phyloP scores from a whole-genome alignment of 2,113 vertebrate genomes.

The Antidorcas marsupialis region DNA sequence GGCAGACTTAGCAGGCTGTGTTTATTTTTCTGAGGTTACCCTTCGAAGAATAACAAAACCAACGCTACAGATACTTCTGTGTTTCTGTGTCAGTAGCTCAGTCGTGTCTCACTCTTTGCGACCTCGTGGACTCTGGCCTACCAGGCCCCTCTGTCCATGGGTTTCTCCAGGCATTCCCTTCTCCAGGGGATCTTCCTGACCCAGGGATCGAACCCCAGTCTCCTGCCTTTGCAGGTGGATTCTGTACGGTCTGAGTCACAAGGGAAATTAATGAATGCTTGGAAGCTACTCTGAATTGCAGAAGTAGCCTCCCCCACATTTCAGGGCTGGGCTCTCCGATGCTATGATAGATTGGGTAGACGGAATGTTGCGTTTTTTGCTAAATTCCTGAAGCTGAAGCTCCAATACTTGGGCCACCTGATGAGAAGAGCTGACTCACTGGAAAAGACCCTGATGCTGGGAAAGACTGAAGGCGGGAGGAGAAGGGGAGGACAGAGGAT shows the following conservation, averaged over 20 bases:
- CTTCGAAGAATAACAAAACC: background rate
- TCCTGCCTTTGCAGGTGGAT: background rate
- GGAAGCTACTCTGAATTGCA: background rate
- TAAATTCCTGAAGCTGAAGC: background rate
- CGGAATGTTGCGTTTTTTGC: fast-evolving
- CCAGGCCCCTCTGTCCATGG: background rate
- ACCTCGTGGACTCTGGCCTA: background rate
- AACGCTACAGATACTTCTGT: fast-evolving
- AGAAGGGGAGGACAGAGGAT: background rate
- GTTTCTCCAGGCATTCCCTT: background rate
- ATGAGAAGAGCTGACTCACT: background rate
- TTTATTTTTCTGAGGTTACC: fast-evolving
- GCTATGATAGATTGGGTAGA: fast-evolving
- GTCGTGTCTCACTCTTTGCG: background rate
- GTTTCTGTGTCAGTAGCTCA: background rate
- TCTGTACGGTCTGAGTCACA: background rate
- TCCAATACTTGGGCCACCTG: background rate
- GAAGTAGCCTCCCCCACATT: fast-evolving
- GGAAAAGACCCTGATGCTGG: background rate
- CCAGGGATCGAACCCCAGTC: background rate
- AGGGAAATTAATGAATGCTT: background rate
- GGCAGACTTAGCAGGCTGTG: too few species aligned
- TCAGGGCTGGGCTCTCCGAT: fast-evolving
- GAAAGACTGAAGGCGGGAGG: background rate
- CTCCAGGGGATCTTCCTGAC: background rate